Base-by-base conservation (phyloP, 2,888 invertebrate species). In the Pheosia gnoma region DNA sequence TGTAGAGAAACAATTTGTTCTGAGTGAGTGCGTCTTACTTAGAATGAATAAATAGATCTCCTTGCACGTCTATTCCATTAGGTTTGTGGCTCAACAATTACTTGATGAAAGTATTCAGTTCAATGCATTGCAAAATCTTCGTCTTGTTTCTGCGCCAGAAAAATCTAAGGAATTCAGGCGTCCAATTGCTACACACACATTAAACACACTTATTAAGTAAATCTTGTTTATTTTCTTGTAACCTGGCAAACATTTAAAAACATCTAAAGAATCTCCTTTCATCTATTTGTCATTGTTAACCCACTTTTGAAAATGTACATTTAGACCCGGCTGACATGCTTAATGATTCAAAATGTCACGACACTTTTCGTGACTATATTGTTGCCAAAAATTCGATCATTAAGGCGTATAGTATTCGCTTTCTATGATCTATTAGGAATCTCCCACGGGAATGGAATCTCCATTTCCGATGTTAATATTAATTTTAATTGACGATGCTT, bases 241-340 rank as follows among this genome's bases (percentile, higher is more conserved):
- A 69, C 72, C 52, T 57, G 61, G 58, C 62, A 64, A 25, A 65
- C 66, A 71, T 73, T 74, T 70, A 71, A 79, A 76, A 73, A 74
- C 74, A 73, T 75, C 67, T 67, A 67, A 78, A 78, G 70, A 75
- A 78, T 77, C 71, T 67, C 68, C 71, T 78, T 74, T 81, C 78
- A 69, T 78, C 81, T 80, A 85, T 86, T 86, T 82, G 81, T 86
- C 85, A 83, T 82, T 79, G 82, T 79, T 84, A 81, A 81, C 87
- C 87, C 67, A 86, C 81, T 84, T 88, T 82, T 76, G 65, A 75
- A 68, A 71, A 66, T 75, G 76, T 80, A 70, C 76, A 75, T 77
- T 79, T 74, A 71, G 74, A 74, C 65, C 70, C 63, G 61, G 58
- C 73, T 74, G 80, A 75, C 79, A 79, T 81, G 80, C 75, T 76